Conservation (phyloP, 2,888 invertebrate genomes). For the Troides oblongomaculatus region DNA sequence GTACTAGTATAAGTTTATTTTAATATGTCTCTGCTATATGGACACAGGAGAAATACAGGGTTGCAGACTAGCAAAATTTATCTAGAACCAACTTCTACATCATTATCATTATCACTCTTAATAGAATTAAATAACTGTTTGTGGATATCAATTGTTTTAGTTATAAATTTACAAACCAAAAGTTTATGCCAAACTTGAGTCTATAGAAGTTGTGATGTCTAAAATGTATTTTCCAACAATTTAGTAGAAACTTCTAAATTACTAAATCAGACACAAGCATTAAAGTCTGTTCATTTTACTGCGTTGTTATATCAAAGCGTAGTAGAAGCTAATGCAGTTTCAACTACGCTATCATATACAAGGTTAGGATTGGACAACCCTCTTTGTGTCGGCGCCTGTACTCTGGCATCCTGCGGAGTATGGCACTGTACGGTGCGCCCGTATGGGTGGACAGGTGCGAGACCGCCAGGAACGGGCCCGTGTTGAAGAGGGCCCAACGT, state of each 20-base stretch:
- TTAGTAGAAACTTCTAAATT: neutral
- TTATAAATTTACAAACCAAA: neutral
- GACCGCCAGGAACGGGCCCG: no score
- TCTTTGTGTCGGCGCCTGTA: no score
- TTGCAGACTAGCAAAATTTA: neutral
- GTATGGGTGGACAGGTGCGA: no score
- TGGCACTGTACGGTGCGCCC: no score
- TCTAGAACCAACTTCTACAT: neutral
- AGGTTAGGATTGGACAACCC: conserved; percentile 40
- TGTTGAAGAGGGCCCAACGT: no score
- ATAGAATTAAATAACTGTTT: no score
- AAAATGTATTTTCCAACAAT: neutral
- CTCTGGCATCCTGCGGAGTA: no score
- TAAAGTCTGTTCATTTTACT: neutral
- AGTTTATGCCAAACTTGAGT: neutral
- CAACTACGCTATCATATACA: neutral
- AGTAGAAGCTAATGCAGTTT: neutral
- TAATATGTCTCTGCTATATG: neutral
- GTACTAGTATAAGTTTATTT: neutral
- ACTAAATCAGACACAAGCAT: neutral
- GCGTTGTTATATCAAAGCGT: neutral
- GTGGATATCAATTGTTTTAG: no score
- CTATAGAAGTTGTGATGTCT: neutral
- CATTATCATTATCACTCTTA: neutral
- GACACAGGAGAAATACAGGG: neutral